Conservation (phyloP, 1,140 invertebrate genomes). For the Sweltsa coloradensis region DNA sequence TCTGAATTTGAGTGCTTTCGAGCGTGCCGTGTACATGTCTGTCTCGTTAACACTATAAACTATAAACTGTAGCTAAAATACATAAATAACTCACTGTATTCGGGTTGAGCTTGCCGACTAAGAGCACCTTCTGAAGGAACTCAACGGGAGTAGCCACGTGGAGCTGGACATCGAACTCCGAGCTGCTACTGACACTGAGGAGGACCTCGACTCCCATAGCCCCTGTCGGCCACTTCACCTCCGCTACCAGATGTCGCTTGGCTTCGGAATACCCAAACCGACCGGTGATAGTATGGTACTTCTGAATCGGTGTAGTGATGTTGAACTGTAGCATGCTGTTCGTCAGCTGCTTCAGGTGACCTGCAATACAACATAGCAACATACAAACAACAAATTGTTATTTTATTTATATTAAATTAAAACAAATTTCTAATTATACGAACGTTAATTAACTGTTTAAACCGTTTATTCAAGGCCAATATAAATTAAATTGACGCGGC, state of each 20-base stretch:
- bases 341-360: conserved; percentile 45
- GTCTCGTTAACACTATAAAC: no score
- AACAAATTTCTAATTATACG: no score
- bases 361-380: conserved; percentile 26
- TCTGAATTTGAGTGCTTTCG: no score
- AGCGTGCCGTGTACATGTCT: no score
- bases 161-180: conserved; percentile 57
- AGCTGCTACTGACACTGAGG: conserved; percentile 37
- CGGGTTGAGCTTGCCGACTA: conserved; percentile 44
- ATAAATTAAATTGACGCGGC: no score
- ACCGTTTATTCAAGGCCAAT: no score
- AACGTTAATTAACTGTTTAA: no score
- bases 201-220: conserved; percentile 51
- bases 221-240: conserved; percentile 47
- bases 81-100: conserved; percentile 42
- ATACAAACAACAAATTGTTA: not conserved
- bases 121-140: conserved; percentile 43
- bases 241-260: conserved; percentile 53
- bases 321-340: conserved; percentile 55
- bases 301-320: conserved; percentile 54
- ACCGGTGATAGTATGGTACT: conserved; percentile 45
- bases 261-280: conserved; percentile 54
- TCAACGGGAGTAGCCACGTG: conserved; percentile 58
- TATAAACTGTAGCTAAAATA: no score
- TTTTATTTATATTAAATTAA: not conserved